phyloP scores from a whole-genome alignment of 2,888 invertebrate genomes.

The Autographa pulchrina region DNA sequence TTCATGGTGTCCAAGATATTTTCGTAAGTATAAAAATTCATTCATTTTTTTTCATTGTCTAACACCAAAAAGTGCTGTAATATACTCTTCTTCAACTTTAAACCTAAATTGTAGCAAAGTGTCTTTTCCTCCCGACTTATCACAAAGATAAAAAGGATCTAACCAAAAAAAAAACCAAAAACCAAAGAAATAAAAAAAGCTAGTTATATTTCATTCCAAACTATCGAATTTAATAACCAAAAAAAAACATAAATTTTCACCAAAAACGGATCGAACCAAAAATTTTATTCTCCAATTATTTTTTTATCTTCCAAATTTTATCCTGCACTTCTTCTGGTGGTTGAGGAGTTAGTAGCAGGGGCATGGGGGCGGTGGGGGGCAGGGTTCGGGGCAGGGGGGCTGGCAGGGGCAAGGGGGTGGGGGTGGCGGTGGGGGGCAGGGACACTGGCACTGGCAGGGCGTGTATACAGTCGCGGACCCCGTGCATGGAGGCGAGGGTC shows the following conservation, averaged over 20 bases:
- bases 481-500: conserved; percentile 66
- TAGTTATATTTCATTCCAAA: conserved; percentile 46
- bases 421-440: conserved; percentile 31
- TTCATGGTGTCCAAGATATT: no score
- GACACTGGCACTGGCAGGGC: conserved; percentile 57
- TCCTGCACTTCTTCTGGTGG: no score
- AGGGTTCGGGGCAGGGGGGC: conserved; percentile 26
- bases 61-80: no score
- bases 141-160: neutral
- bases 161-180: conserved; percentile 14
- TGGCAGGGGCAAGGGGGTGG: conserved; percentile 9
- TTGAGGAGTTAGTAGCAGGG: conserved; percentile 29
- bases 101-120: no score
- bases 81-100: no score
- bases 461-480: conserved; percentile 70
- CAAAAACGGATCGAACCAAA: conserved; percentile 6
- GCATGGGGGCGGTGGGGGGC: conserved; percentile 19
- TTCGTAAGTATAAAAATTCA: no score
- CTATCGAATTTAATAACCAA: conserved; percentile 44
- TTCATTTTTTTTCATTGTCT: no score
- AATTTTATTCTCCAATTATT: conserved; percentile 18
- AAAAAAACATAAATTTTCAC: conserved; percentile 14
- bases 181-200: conserved; percentile 28
- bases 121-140: no score
- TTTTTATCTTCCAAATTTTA: neutral